These are phyloP conservation scores for Pseudocheirus occidentalis DNA, from an alignment of 2,797 vertebrate species.

Conservation along the genomic window DNA sequence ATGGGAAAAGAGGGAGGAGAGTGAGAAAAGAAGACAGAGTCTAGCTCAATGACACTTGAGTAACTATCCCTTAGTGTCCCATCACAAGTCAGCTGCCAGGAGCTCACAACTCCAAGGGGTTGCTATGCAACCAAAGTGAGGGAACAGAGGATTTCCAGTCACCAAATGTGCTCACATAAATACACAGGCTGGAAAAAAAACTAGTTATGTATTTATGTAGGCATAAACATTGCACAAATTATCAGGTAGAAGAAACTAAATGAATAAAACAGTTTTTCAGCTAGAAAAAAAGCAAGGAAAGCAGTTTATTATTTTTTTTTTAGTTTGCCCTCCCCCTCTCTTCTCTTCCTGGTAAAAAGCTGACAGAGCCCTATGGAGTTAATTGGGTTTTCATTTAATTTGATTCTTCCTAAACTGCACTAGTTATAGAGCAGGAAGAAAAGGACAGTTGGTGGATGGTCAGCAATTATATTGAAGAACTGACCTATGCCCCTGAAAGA, in stretches of 20 bases:
- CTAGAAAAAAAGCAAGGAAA: conserved; percentile 14
- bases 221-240: conserved; percentile 68
- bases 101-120: conserved; percentile 55
- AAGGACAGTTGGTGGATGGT: conserved; percentile 67
- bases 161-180: conserved; percentile 49
- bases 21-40: background rate
- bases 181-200: conserved; percentile 65
- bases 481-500: conserved; percentile 31
- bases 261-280: conserved; percentile 55
- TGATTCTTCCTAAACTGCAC: conserved; percentile 51
- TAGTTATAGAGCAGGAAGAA: conserved; percentile 42
- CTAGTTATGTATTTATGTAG: conserved; percentile 32
- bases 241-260: conserved; percentile 56
- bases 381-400: conserved; percentile 72
- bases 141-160: conserved; percentile 53
- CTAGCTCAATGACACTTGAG: conserved; percentile 13
- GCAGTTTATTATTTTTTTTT: conserved; percentile 51
- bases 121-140: conserved; percentile 71
- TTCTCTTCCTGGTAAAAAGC: conserved; percentile 35
- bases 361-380: conserved; percentile 55
- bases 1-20: background rate
- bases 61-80: conserved; percentile 21
- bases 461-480: conserved; percentile 59
- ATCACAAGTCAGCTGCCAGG: conserved; percentile 46
- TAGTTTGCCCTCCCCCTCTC: background rate